phyloP scores from a whole-genome alignment of 2,797 vertebrate genomes.

The Thripadectes ignobilis region DNA sequence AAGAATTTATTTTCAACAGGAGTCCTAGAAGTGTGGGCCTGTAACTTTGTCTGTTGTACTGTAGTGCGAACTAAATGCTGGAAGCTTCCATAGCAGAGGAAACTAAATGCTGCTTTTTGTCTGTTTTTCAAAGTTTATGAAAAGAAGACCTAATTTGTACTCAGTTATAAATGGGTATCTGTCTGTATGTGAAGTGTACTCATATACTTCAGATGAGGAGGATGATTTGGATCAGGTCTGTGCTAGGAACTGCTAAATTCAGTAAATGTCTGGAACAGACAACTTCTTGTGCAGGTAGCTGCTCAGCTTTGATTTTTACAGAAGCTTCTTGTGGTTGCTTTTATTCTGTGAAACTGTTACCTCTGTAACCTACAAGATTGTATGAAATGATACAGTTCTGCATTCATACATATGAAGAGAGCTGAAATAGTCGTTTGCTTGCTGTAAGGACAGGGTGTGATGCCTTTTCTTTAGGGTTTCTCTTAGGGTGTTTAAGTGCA shows the following conservation, averaged over 20 bases:
- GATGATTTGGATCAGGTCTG: background rate
- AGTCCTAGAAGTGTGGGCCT: background rate
- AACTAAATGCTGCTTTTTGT: background rate
- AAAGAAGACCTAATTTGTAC: background rate
- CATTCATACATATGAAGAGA: no score
- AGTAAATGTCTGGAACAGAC: background rate
- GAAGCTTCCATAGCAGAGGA: background rate
- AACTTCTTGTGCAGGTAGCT: background rate
- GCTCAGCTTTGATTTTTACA: background rate
- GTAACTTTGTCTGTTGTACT: background rate
- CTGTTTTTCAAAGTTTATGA: background rate
- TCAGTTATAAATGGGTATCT: background rate
- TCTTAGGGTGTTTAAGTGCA: rapidly evolving
- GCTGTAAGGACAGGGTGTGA: rapidly evolving
- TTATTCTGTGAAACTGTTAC: background rate
- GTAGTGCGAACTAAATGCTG: background rate
- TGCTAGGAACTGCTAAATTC: background rate
- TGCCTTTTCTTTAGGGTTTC: background rate
- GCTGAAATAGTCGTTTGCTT: background rate
- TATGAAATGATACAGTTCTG: background rate
- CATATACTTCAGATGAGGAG: background rate
- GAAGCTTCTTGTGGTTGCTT: background rate
- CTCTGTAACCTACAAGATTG: background rate
- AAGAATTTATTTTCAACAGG: background rate
- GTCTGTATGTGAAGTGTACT: background rate